Base-by-base conservation (phyloP, 2,888 invertebrate species). In the Leucoma salicis region DNA sequence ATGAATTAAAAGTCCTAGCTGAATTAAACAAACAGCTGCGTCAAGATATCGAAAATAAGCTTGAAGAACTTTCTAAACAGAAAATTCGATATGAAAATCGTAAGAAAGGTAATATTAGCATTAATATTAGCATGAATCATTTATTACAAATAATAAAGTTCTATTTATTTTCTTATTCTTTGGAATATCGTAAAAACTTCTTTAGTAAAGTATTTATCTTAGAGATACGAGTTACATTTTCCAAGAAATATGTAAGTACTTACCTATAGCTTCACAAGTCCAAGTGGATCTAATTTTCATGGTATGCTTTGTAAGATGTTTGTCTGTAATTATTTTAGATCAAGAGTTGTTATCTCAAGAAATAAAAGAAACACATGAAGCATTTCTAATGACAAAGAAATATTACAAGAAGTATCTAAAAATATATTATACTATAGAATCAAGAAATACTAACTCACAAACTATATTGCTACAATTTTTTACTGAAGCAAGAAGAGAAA, bases 351-450 rank as follows among this genome's bases (percentile, higher is more conserved):
- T 89, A 41, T 66, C 78, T 1, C 76, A 82, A 62, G 86, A 87
- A 72, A 74, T 90, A 4, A 89, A 85, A 62, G 83, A 87, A 44
- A 87, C 78, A 4, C 83, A 89, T 71, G 88, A 88, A 69, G 85
- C 89, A 48, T 88, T 84, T 60, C 65, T 89, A 33, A 82, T 81
- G 80, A 86, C 88, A 1, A 88, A 84, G 52, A 88, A 87, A 48
- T 82, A 69, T 63, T 89, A 84, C 37, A 90, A 87, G 46, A 88
- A 80, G 44, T 76, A 66, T 53, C 63, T 90, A 11, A 88, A 82
- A 51, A 74, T 88, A 34, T 89, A 90, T 49, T 84, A 73, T 42
- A 76, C 78, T 1, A 74, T 85, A 52, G 86, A 89, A 61, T 63
- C 74, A 0, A 78, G 55, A 49, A 71, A 57, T 39, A 63, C 57